Base-by-base conservation (phyloP, 2,888 invertebrate species). In the Yponomeuta plumbellus region DNA sequence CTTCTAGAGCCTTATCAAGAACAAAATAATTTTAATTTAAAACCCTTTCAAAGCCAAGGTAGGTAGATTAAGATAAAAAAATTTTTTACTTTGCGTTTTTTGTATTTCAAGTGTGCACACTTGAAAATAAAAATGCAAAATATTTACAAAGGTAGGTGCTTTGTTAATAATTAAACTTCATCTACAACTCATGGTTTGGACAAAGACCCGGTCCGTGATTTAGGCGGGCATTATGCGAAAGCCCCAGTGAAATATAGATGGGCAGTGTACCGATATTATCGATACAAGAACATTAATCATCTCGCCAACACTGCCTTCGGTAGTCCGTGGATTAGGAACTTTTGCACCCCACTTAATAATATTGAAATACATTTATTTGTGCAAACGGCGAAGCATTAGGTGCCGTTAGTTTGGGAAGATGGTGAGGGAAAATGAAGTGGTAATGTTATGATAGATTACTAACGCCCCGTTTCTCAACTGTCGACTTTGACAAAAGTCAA, bases 221-320 rank as follows among this genome's bases (percentile, higher is more conserved):
- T 52, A 52, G 44, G 44, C 44, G 2, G 44, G 44, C 44, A 52
- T 52, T 52, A 61, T 61, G 61, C 34, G 61, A 61, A n/a, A 26
- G 11, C 23, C n/a, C 23, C 23, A 17, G 34, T 61, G 61, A 34
- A 26, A 34, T 61, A 61, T 61, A 61, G n/a, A 61, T 34, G 23
- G 21, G 59, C 3, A 59, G 44, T 61, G 34, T 61, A 61, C 34
- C 61, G 64, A 64, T 61, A 61, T 61, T 66, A 56, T 34, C 66
- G 64, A 66, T 66, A 66, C 66, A 63, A 61, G 67, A 64, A 65
- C 67, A 67, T 67, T 67, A 67, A 67, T 67, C 67, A 67, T 67
- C 65, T 61, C 52, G 34, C 59, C 23, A 52, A 34, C 17, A 34
- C 23, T 34, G 65, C 61, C 61, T 26, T 22, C 65, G 26, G 52